Conservation (phyloP, 2,113 vertebrate genomes). For the Atrichornis clamosus region DNA sequence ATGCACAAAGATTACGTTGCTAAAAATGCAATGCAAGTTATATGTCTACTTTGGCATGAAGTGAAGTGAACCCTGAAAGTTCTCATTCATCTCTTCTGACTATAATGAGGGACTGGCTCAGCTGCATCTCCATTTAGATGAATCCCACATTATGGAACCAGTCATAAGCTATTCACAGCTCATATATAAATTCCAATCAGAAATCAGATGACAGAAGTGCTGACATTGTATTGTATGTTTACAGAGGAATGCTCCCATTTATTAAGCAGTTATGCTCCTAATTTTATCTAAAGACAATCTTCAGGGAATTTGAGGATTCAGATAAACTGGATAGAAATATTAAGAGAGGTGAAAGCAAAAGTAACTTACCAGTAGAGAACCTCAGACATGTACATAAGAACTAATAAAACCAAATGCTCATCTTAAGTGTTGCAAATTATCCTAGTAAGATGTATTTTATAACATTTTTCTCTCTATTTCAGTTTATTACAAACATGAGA, state of each 20-base stretch:
- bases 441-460: not conserved
- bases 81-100: not conserved
- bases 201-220: not conserved
- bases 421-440: not conserved
- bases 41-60: not conserved
- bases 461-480: not conserved
- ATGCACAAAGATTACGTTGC: not conserved
- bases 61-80: not conserved
- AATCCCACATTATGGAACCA: not conserved
- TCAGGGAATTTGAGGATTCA: not conserved
- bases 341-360: not conserved
- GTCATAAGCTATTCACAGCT: not conserved
- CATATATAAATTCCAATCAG: not conserved
- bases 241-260: not conserved
- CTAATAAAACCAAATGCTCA: not conserved
- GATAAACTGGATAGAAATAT: not conserved
- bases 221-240: not conserved
- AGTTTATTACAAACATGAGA: not conserved
- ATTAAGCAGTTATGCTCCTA: not conserved
- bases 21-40: not conserved
- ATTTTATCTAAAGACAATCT: not conserved
- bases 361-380: not conserved
- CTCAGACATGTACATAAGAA: not conserved
- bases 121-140: not conserved
- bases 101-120: not conserved